Percentiles rank a stretch among this genome's conserved stretches.
Evolutionary conservation across 2,797 vertebrate species (phyloP).

Genomic region (Hybognathus amarus): DNA sequence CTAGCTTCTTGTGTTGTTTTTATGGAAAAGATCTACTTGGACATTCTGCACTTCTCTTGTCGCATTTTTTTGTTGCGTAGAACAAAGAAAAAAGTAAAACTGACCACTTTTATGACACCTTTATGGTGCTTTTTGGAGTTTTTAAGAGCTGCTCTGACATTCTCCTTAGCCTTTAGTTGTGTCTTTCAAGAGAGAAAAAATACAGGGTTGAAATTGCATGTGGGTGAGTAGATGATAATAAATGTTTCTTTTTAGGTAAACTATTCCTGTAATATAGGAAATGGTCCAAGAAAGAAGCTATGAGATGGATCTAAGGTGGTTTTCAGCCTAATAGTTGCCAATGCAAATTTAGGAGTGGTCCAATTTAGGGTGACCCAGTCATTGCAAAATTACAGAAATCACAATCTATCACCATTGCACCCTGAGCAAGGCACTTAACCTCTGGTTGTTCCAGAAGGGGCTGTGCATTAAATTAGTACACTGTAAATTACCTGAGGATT

Average conservation of each 20-base stretch:
- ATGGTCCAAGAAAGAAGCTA: not conserved
- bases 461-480: conserved; percentile 20
- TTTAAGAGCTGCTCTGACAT: not conserved
- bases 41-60: not conserved
- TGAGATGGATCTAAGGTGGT: not conserved
- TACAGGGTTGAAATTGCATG: not conserved
- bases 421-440: conserved; percentile 25
- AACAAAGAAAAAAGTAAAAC: not conserved
- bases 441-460: conserved; percentile 2
- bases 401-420: conserved; percentile 31
- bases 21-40: not conserved
- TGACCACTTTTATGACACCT: not conserved
- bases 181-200: not conserved
- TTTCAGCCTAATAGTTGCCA: not conserved
- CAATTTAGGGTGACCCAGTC: conserved; percentile 30
- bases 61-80: not conserved
- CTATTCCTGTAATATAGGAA: not conserved
- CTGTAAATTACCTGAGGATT: conserved; percentile 31
- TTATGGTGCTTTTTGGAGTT: not conserved
- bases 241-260: not conserved
- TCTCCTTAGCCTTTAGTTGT: not conserved
- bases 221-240: not conserved
- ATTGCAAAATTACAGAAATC: conserved; percentile 18
- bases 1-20: not conserved
- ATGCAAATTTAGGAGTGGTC: conserved; percentile 19